Evolutionary conservation across 2,113 vertebrate genomes (phyloP).

Genomic region (Passer domesticus): DNA sequence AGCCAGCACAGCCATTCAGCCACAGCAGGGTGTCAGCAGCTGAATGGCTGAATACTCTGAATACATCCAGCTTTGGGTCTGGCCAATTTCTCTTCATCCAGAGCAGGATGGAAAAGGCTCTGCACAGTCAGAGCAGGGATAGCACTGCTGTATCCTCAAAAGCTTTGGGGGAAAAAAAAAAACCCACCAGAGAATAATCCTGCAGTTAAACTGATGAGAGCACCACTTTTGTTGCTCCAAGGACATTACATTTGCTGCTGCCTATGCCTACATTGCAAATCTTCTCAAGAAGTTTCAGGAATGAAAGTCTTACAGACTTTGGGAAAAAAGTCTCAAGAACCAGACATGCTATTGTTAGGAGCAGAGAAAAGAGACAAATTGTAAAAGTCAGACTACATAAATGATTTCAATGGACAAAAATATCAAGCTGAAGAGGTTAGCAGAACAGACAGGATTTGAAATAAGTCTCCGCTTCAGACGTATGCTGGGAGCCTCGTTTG

Average conservation of each 20-base stretch:
- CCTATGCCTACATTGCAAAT: neutral
- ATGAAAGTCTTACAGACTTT: conserved; percentile 23
- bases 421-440: conserved; percentile 77
- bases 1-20: conserved; percentile 5
- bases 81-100: neutral
- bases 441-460: conserved; percentile 69
- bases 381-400: conserved; percentile 67
- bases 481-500: conserved; percentile 60
- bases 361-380: conserved; percentile 73
- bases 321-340: conserved; percentile 39
- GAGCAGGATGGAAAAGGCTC: neutral
- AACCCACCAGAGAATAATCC: neutral
- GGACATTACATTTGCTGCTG: neutral
- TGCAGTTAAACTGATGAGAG: neutral
- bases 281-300: conserved; percentile 55
- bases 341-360: conserved; percentile 77
- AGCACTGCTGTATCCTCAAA: neutral
- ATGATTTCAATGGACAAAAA: conserved; percentile 67
- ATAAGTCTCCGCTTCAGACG: conserved; percentile 59
- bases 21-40: neutral
- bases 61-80: neutral
- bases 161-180: neutral
- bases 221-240: neutral
- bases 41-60: neutral
- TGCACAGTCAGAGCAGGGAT: neutral